phyloP scores from a whole-genome alignment of 1,140 invertebrate species.

The Battus philenor region DNA sequence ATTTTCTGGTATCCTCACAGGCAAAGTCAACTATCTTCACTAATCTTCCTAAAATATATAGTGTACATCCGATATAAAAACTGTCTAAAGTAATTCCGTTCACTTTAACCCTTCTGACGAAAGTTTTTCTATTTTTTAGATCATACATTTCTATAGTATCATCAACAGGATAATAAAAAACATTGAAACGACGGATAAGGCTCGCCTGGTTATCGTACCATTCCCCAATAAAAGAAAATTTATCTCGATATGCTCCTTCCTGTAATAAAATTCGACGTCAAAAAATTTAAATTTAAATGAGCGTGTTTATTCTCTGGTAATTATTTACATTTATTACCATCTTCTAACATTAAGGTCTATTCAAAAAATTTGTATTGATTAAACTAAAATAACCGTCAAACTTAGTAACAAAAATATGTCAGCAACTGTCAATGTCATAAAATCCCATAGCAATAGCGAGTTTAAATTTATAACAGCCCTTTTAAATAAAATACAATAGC shows the following conservation, averaged over 20 bases:
- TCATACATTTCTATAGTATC: slow-evolving; percentile 90
- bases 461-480: too few relatives aligned
- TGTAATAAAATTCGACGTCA: slow-evolving; percentile 34
- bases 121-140: slow-evolving; percentile 83
- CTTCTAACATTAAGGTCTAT: slow-evolving; percentile 4
- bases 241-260: slow-evolving; percentile 63
- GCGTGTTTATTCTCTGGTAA: not conserved
- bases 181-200: slow-evolving; percentile 82
- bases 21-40: slow-evolving; percentile 88
- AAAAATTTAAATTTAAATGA: slow-evolving; percentile 6
- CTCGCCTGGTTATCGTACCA: slow-evolving; percentile 89
- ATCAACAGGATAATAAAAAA: slow-evolving; percentile 85
- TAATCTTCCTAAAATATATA: slow-evolving; percentile 86
- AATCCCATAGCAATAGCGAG: too few relatives aligned
- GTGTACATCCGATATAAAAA: slow-evolving; percentile 85
- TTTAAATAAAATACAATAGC: too few relatives aligned
- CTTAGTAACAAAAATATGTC: slow-evolving; percentile 6
- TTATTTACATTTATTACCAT: not conserved
- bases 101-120: slow-evolving; percentile 84
- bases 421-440: not conserved
- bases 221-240: slow-evolving; percentile 83
- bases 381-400: slow-evolving; percentile 13
- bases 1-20: slow-evolving; percentile 80
- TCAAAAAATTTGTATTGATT: slow-evolving; percentile 1
- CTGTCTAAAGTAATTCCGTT: slow-evolving; percentile 81